These are phyloP conservation scores for Nipponia nippon DNA, from an alignment of 2,113 vertebrate genomes.

Conservation along the genomic window DNA sequence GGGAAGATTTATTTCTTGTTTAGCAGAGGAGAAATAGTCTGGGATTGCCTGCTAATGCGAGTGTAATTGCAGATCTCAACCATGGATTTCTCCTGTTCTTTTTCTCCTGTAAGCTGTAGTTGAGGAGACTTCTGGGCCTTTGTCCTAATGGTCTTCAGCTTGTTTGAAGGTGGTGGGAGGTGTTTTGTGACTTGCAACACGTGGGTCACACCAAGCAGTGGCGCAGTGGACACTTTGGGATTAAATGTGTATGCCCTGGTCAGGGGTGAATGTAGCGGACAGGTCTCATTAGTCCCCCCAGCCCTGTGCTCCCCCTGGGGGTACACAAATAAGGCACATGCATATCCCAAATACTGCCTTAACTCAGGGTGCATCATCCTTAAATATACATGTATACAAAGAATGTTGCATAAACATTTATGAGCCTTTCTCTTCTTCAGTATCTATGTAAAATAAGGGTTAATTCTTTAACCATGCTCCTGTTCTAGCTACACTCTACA, in stretches of 20 bases:
- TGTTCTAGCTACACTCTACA: neutral
- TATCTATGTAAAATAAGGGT: neutral
- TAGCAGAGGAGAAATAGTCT: neutral
- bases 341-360: neutral
- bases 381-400: neutral
- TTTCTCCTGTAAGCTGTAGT: neutral
- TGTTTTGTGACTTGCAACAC: neutral
- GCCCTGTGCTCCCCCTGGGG: neutral
- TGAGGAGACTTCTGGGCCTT: neutral
- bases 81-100: neutral
- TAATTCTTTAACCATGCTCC: neutral
- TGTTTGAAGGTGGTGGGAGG: neutral
- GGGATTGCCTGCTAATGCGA: rapidly evolving
- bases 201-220: neutral
- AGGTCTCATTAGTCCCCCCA: neutral
- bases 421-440: neutral
- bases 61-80: neutral
- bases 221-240: neutral
- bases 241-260: neutral
- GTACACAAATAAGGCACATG: neutral
- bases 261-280: neutral
- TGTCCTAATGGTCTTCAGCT: neutral
- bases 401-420: neutral
- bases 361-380: neutral
- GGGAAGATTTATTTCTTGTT: neutral